A percentile compares a stretch with the other conserved stretches of the same genome.
phyloP scores from a whole-genome alignment of 1,140 invertebrate species.

The Harlomillsia oculata region DNA sequence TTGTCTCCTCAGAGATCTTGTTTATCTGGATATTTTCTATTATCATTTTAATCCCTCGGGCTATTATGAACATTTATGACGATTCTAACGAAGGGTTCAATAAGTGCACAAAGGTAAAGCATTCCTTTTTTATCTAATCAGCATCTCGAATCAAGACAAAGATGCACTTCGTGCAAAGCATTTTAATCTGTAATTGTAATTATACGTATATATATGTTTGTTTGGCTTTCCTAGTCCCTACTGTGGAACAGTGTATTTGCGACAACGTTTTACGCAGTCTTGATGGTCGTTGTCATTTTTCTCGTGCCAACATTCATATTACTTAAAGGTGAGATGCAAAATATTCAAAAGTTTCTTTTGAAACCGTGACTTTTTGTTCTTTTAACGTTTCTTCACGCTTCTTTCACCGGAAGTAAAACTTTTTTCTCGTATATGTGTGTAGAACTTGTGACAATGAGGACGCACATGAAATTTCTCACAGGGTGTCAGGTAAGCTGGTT shows the following conservation, averaged over 20 bases:
- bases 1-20: constrained; percentile 3
- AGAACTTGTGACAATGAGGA: constrained; percentile 11
- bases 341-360: neutral
- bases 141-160: too few relatives aligned
- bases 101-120: constrained; percentile 8
- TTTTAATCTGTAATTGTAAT: too few relatives aligned
- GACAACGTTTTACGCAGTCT: neutral
- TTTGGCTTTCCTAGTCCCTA: constrained; percentile 1
- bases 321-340: constrained; percentile 3
- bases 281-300: constrained; percentile 7
- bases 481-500: constrained; percentile 7
- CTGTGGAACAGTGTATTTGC: neutral
- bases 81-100: neutral
- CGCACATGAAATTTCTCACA: constrained; percentile 15
- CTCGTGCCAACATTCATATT: constrained; percentile 12
- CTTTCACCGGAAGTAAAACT: neutral
- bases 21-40: constrained; percentile 13
- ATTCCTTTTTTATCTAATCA: neutral
- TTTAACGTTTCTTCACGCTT: too few relatives aligned
- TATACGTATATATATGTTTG: too few relatives aligned
- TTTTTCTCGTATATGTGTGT: neutral
- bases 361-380: neutral
- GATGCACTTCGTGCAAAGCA: too few relatives aligned
- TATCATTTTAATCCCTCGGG: constrained; percentile 2
- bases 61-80: constrained; percentile 12